Evolutionary conservation across 2,888 invertebrate genomes (phyloP).

Genomic region (Spodoptera picta): DNA sequence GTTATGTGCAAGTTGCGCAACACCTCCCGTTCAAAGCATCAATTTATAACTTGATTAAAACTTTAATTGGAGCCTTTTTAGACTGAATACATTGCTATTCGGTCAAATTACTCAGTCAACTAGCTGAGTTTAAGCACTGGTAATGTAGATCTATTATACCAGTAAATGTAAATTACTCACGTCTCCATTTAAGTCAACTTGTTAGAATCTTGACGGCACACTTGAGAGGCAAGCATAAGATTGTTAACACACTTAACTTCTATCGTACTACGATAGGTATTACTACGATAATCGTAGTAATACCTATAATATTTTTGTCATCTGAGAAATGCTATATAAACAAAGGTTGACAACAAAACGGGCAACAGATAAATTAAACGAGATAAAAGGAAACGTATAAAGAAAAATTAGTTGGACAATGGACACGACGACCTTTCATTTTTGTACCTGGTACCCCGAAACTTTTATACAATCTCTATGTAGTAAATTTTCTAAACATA

Average conservation of each 20-base stretch:
- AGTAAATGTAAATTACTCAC: conserved; percentile 34
- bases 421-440: no score
- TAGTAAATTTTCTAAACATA: conserved; percentile 11
- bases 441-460: no score
- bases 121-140: conserved; percentile 11
- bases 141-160: conserved; percentile 24
- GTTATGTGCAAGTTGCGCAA: conserved; percentile 17
- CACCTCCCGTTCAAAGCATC: conserved; percentile 19
- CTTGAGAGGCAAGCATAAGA: conserved; percentile 25
- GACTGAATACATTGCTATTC: conserved; percentile 25
- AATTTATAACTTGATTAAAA: neutral
- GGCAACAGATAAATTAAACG: no score
- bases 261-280: no score
- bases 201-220: conserved; percentile 27
- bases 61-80: conserved; percentile 33
- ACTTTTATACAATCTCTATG: neutral
- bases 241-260: conserved; percentile 10
- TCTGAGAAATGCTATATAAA: neutral
- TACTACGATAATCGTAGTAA: no score
- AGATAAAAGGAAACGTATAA: no score
- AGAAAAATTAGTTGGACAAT: no score
- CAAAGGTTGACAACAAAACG: conserved; percentile 4
- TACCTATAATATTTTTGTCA: neutral
- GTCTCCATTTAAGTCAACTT: conserved; percentile 34
- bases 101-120: conserved; percentile 25